Base-by-base conservation (phyloP, 92 coral and sea anemone genomes). In the Porites rus region DNA sequence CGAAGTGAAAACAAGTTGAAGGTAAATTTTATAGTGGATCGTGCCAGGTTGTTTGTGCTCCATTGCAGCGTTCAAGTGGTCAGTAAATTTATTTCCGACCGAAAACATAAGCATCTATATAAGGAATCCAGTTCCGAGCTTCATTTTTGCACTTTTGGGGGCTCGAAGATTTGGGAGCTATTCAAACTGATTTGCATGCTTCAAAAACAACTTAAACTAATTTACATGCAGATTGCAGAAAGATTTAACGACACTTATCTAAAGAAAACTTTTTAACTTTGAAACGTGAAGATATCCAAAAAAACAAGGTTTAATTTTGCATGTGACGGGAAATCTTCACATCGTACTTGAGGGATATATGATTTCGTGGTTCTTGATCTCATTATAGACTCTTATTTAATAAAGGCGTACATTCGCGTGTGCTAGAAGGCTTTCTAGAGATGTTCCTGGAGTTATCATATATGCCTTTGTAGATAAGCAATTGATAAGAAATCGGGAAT, bases 111-210 rank as follows among this genome's bases (percentile, higher is more conserved):
- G 51, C 53, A 28, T 18, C 80, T 78, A 6, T 43, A 31, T n/a
- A 52, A 66, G 67, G 52, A 14, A 43, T 10, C 19, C 5, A 50
- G 17, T 79, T 65, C 60, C 14, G 10, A 65, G 50, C 83, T 17
- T 67, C 43, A 1, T 51, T 19, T 79, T 51, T 7, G 24, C 22
- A 56, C 8, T 10, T 16, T 18, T 8, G 18, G 11, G 38, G 51
- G 65, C 51, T 60, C 65, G 19, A 56, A 56, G 16, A 56, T 56
- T 56, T 56, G 61, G 61, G 11, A 56, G 61, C 61, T 56, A 54
- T 59, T 24, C 38, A 60, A 19, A 10, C 46, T 73, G 72, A 83
- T 83, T 83, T 83, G 87, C 87, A 83, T 83, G 73, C 60, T 13
- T 59, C 72, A 63, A 74, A 73, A 83, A 83, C 80, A 83, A 83